These are phyloP conservation scores for Cerastis rubricosa DNA, from an alignment of 2,888 invertebrate species.

Conservation along the genomic window DNA sequence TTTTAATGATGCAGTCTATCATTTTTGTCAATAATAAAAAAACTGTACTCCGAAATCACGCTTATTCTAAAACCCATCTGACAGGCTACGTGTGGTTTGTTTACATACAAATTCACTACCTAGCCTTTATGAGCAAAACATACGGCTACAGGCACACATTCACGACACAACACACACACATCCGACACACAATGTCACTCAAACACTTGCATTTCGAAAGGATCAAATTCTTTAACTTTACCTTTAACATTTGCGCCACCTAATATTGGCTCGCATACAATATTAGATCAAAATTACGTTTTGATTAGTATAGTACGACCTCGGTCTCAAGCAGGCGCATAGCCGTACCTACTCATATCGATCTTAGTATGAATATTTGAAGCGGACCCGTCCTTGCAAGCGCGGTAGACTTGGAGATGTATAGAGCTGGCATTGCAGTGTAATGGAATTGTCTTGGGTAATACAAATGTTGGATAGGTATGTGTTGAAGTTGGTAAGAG, in stretches of 20 bases:
- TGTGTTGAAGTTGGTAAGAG: not conserved
- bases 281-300: conserved; percentile 85
- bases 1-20: not conserved
- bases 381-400: conserved; percentile 84
- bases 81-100: not conserved
- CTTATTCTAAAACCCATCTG: not conserved
- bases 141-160: conserved; percentile 1
- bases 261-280: conserved; percentile 77
- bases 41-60: not conserved
- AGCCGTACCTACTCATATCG: conserved; percentile 83
- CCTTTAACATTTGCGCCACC: conserved; percentile 59
- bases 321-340: conserved; percentile 81
- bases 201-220: conserved; percentile 52
- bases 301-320: conserved; percentile 85
- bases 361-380: conserved; percentile 89
- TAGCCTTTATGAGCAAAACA: not conserved
- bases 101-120: not conserved
- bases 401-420: conserved; percentile 72
- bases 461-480: not conserved
- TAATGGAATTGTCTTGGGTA: conserved; percentile 36
- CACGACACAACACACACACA: conserved; percentile 12
- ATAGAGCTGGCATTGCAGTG: conserved; percentile 42
- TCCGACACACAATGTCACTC: conserved; percentile 40
- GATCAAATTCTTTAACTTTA: conserved; percentile 60
- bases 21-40: not conserved